phyloP scores from a whole-genome alignment of 2,888 invertebrate genomes.

The Acronicta psi region DNA sequence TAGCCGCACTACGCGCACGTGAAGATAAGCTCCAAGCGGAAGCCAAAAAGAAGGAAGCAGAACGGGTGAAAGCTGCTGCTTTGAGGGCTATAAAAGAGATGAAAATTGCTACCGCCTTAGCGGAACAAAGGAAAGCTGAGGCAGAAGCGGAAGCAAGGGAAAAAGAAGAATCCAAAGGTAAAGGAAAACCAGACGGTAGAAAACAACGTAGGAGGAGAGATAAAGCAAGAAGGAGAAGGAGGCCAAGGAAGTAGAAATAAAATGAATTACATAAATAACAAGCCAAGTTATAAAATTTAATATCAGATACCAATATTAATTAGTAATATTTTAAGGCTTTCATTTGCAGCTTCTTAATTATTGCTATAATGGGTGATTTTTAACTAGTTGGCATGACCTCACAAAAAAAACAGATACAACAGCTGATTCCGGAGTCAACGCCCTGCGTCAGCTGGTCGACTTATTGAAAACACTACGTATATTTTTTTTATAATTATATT shows the following conservation, averaged over 20 bases:
- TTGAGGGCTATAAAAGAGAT: slow-evolving; percentile 45
- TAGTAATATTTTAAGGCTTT: too few species aligned
- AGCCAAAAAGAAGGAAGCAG: slow-evolving; percentile 60
- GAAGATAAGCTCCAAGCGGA: slow-evolving; percentile 66
- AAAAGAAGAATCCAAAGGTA: slow-evolving; percentile 2
- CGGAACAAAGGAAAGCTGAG: slow-evolving; percentile 42
- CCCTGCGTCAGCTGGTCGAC: too few species aligned
- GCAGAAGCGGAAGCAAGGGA: slow-evolving; percentile 35
- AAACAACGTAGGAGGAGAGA: neutral
- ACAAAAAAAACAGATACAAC: too few species aligned
- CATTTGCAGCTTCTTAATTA: too few species aligned
- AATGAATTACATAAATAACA: neutral
- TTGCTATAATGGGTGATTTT: too few species aligned
- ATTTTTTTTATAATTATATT: too few species aligned
- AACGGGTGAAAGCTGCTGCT: slow-evolving; percentile 52
- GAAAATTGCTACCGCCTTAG: slow-evolving; percentile 42
- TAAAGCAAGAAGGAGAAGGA: neutral
- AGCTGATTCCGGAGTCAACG: too few species aligned
- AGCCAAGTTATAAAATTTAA: neutral
- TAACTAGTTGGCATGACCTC: too few species aligned
- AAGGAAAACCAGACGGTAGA: neutral
- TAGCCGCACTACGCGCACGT: slow-evolving; percentile 66
- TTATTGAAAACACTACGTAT: too few species aligned
- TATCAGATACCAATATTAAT: too few species aligned
- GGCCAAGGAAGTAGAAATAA: neutral